These are phyloP conservation scores for Cyclopterus lumpus DNA, from an alignment of 2,797 vertebrate species.

Conservation along the genomic window DNA sequence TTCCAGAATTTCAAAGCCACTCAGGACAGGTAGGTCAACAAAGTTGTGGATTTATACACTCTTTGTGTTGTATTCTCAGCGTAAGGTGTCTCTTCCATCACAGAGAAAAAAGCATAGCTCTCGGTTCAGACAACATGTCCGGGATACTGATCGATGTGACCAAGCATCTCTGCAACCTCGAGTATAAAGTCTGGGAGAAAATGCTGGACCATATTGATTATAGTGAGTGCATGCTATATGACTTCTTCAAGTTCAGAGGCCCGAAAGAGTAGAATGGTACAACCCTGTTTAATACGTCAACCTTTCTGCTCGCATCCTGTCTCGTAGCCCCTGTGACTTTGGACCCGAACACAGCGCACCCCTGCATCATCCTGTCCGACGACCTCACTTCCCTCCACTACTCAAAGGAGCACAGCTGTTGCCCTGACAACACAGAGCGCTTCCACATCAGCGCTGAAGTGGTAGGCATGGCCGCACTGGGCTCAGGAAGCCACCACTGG, in stretches of 20 bases:
- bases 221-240: constrained; percentile 67
- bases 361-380: constrained; percentile 81
- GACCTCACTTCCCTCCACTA: constrained; percentile 81
- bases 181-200: constrained; percentile 82
- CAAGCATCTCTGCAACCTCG: constrained; percentile 81
- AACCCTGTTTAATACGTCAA: not conserved
- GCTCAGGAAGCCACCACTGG: constrained; percentile 79
- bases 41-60: not conserved
- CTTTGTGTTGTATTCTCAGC: not conserved
- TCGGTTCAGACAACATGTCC: constrained; percentile 61
- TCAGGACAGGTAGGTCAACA: constrained; percentile 72
- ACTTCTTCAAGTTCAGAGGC: not conserved
- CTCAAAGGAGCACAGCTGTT: constrained; percentile 53
- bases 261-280: not conserved
- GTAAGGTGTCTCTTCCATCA: constrained; percentile 17
- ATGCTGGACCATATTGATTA: constrained; percentile 74
- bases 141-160: constrained; percentile 76
- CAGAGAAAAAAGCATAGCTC: constrained; percentile 60
- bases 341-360: constrained; percentile 85
- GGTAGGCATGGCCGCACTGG: constrained; percentile 69
- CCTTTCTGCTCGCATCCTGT: constrained; percentile 31
- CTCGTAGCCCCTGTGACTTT: constrained; percentile 80
- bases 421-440: constrained; percentile 83
- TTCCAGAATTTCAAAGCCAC: constrained; percentile 80
- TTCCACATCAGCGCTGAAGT: constrained; percentile 82